Percentiles rank a stretch among this genome's conserved stretches.
Conservation (phyloP, 2,888 invertebrate genomes). For the Hypena proboscidalis region DNA sequence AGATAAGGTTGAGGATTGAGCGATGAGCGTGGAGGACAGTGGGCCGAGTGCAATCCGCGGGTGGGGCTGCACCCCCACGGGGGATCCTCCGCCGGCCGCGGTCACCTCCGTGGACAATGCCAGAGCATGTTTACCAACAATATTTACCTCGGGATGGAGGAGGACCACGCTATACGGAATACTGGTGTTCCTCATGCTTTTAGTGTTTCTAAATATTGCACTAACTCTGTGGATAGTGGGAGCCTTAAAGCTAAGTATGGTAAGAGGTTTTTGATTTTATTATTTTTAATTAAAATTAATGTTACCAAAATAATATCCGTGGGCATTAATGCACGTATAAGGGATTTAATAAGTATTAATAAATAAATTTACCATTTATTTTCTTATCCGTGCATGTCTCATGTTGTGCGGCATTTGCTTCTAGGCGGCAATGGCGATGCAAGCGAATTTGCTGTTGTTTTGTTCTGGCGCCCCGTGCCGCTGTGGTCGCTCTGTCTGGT, state of each 20-base stretch:
- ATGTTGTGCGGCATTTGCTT: too few relatives aligned
- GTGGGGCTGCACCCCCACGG: slow-evolving; percentile 78
- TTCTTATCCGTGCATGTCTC: too few relatives aligned
- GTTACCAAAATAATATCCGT: background rate
- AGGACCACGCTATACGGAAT: slow-evolving; percentile 96
- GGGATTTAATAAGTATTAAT: too few relatives aligned
- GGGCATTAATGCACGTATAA: background rate
- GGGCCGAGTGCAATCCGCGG: slow-evolving; percentile 62
- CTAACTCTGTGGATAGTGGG: slow-evolving; percentile 98
- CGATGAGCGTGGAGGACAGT: slow-evolving; percentile 61
- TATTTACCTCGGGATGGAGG: slow-evolving; percentile 91
- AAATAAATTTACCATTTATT: too few relatives aligned
- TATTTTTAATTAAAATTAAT: background rate
- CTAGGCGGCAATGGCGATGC: too few relatives aligned
- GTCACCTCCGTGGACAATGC: slow-evolving; percentile 41
- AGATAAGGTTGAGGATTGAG: slow-evolving; percentile 8
- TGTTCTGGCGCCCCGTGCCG: too few relatives aligned
- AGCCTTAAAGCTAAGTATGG: slow-evolving; percentile 96
- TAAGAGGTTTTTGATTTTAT: slow-evolving; percentile 77
- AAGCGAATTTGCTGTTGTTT: too few relatives aligned
- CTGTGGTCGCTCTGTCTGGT: too few relatives aligned
- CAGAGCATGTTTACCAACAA: slow-evolving; percentile 57
- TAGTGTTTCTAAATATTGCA: slow-evolving; percentile 97
- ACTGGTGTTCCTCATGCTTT: slow-evolving; percentile 92
- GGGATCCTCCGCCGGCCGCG: slow-evolving; percentile 60